phyloP scores from a whole-genome alignment of 2,797 vertebrate species.

The Gymnothorax reevesii region DNA sequence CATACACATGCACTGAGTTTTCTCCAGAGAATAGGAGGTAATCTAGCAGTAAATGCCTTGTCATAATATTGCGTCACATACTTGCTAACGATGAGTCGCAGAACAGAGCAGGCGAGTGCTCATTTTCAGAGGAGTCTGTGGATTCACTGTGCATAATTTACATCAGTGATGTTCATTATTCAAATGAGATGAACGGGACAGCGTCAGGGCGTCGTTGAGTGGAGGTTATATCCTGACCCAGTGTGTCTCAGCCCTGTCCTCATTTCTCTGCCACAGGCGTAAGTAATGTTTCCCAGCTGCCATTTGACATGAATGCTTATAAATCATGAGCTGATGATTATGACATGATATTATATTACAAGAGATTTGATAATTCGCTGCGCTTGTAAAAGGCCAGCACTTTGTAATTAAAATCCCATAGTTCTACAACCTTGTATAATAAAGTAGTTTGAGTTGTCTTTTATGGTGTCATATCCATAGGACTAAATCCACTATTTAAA shows the following conservation, averaged over 20 bases:
- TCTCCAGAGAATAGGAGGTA: slow-evolving; percentile 19
- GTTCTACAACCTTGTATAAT: background rate
- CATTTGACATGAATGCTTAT: slow-evolving; percentile 71
- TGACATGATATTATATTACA: slow-evolving; percentile 72
- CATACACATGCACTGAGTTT: background rate
- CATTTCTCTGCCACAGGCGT: slow-evolving; percentile 60
- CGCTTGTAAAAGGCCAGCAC: slow-evolving; percentile 50
- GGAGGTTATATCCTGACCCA: slow-evolving; percentile 79
- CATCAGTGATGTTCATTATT: slow-evolving; percentile 78
- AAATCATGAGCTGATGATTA: slow-evolving; percentile 71
- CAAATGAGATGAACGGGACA: slow-evolving; percentile 82
- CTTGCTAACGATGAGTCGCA: slow-evolving; percentile 33
- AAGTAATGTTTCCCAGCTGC: slow-evolving; percentile 73
- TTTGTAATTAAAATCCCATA: slow-evolving; percentile 42
- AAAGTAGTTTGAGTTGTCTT: background rate
- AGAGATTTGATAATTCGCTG: slow-evolving; percentile 68
- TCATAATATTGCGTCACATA: slow-evolving; percentile 38
- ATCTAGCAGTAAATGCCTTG: slow-evolving; percentile 16
- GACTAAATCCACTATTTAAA: background rate
- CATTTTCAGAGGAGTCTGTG: slow-evolving; percentile 55
- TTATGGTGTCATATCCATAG: background rate
- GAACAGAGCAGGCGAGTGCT: slow-evolving; percentile 56
- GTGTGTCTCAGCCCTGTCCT: slow-evolving; percentile 76
- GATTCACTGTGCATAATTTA: slow-evolving; percentile 69
- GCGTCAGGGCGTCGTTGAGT: slow-evolving; percentile 69